A percentile compares a stretch with the other conserved stretches of the same genome.
Evolutionary conservation across 1,140 invertebrate genomes (phyloP).

Genomic region (Melitaea cinxia): DNA sequence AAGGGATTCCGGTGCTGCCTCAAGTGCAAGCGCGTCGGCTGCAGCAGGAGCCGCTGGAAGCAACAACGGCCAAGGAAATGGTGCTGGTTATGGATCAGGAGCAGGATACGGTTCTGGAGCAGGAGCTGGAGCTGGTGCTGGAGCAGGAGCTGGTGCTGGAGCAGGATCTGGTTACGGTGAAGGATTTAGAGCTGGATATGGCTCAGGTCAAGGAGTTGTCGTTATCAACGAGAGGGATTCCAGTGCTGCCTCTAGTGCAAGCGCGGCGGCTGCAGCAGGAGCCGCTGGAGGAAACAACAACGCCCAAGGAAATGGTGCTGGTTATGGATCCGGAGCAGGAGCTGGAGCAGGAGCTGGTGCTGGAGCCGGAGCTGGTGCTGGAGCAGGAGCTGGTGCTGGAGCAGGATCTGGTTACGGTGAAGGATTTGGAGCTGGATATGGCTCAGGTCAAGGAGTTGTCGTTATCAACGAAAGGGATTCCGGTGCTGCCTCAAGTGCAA

Average conservation of each 20-base stretch:
- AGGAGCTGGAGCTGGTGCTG: not conserved
- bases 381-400: not conserved
- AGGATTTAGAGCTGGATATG: not conserved
- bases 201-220: not conserved
- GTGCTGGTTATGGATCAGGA: not conserved
- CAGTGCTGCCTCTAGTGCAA: conserved; percentile 14
- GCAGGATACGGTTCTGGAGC: not conserved
- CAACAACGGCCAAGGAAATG: conserved; percentile 1
- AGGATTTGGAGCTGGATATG: not conserved
- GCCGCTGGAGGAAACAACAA: conserved; percentile 2
- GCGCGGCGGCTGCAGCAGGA: conserved; percentile 19
- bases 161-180: not conserved
- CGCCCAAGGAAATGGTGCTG: not conserved
- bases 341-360: not conserved
- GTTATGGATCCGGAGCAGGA: not conserved
- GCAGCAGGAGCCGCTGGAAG: not conserved
- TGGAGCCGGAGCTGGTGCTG: not conserved
- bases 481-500: no score
- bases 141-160: not conserved
- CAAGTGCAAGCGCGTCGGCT: not conserved
- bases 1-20: not conserved
- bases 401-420: not conserved
- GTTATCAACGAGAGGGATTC: not conserved
- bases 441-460: no score
- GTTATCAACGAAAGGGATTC: no score